phyloP scores from a whole-genome alignment of 2,797 vertebrate genomes.

The Hozukius guyotensis region DNA sequence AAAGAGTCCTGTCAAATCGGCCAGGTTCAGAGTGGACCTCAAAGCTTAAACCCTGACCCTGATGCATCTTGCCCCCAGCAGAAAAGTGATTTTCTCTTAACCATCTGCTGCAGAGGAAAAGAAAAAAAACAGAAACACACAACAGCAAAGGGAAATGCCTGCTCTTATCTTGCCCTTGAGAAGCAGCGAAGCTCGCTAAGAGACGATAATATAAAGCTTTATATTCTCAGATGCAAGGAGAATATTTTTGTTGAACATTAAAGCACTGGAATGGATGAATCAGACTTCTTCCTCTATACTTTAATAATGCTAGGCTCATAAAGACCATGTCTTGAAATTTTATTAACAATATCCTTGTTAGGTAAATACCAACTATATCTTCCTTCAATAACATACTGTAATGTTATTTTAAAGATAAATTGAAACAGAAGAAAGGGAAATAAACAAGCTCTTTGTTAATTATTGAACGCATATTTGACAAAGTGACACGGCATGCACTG shows the following conservation, averaged over 20 bases:
- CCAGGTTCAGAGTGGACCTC: conserved; percentile 70
- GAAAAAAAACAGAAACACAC: conserved; percentile 21
- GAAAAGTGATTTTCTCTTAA: conserved; percentile 73
- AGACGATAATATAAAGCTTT: conserved; percentile 52
- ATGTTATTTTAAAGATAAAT: conserved; percentile 1
- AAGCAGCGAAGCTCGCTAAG: conserved; percentile 44
- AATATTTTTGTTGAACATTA: conserved; percentile 31
- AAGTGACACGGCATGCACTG: neutral
- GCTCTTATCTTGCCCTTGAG: conserved; percentile 75
- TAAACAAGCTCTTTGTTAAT: conserved; percentile 14
- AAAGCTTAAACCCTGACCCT: conserved; percentile 76
- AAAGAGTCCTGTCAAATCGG: conserved; percentile 61
- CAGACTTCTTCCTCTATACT: neutral
- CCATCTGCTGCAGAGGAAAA: conserved; percentile 74
- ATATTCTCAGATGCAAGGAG: conserved; percentile 32
- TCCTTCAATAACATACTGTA: neutral
- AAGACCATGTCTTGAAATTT: neutral
- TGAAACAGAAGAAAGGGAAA: conserved; percentile 6
- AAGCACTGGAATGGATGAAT: neutral
- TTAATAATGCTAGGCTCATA: conserved; percentile 7
- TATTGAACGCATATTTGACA: conserved; percentile 33
- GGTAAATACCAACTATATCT: neutral
- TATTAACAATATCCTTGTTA: neutral
- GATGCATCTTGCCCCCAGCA: conserved; percentile 60
- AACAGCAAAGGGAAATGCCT: conserved; percentile 49